phyloP scores from a whole-genome alignment of 1,140 invertebrate species.

The Coenobita brevimanus region DNA sequence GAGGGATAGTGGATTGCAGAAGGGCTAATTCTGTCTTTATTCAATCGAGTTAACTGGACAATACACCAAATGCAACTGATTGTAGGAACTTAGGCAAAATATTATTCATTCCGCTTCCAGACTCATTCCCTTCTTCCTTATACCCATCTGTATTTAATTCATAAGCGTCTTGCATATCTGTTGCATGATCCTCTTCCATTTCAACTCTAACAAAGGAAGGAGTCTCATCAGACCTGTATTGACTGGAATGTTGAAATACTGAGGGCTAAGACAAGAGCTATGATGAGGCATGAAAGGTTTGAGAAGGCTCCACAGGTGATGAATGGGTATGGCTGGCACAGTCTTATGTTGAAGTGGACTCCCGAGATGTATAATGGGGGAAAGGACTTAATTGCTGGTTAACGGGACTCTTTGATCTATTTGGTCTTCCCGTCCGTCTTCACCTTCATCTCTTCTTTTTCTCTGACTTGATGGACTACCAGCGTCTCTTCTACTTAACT shows the following conservation, averaged over 20 bases:
- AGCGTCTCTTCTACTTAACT: slow-evolving; percentile 46
- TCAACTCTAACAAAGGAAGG: slow-evolving; percentile 67
- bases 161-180: slow-evolving; percentile 48
- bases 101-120: slow-evolving; percentile 61
- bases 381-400: slow-evolving; percentile 60
- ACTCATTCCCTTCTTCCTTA: slow-evolving; percentile 63
- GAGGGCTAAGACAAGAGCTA: neutral
- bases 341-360: slow-evolving; percentile 43
- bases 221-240: slow-evolving; percentile 47
- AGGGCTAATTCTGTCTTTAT: slow-evolving; percentile 64
- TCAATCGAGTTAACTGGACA: slow-evolving; percentile 64
- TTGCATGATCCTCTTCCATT: slow-evolving; percentile 60
- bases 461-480: slow-evolving; percentile 61
- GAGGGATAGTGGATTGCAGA: too few species aligned
- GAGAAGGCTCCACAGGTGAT: slow-evolving; percentile 40
- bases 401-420: slow-evolving; percentile 68
- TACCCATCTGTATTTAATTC: slow-evolving; percentile 64
- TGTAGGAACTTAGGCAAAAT: slow-evolving; percentile 68
- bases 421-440: slow-evolving; percentile 67
- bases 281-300: slow-evolving; percentile 26
- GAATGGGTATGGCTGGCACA: slow-evolving; percentile 48
- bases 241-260: neutral
- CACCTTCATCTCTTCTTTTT: slow-evolving; percentile 66
- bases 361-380: slow-evolving; percentile 58
- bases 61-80: slow-evolving; percentile 49